Evolutionary conservation across 2,797 vertebrate genomes (phyloP), one percentile per base, ranked within the genome.

Genomic region (Poeciliopsis presidionis): DNA sequence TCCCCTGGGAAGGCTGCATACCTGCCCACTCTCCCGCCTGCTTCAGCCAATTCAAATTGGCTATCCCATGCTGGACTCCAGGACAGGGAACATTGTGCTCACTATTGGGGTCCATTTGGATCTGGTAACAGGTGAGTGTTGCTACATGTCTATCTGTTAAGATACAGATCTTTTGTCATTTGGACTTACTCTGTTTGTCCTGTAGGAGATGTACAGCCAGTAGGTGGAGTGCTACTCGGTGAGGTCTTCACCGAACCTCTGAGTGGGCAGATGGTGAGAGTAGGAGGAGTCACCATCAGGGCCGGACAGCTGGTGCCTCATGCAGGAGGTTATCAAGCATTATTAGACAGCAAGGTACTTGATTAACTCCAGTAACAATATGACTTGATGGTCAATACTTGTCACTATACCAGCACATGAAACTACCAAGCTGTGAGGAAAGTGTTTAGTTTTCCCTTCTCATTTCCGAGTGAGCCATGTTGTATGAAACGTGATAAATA

Each of bases 211-310:
- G 95, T 97, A 30, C 33, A 96, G 80, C 96, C 97, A 72, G 86
- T 98, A 59, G 97, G 97, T n/a, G 97, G 97, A 5, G 89, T 96
- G 2, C 84, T 97, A 41, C 91, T 97, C 14, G 94, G 93, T 0
- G 96, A 98, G 86, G 84, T 93, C 80, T 97, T 97, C 84, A 92
- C 92, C 0, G 97, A 98, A 46, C 96, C 97, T 4, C 92, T 98
- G 85, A 98, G 97, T 67, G 93, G 96, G 57, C 95, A 93, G 74
- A 83, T 80, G 25, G 84, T 87, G 72, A 92, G 77, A 36, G 81
- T 96, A 1, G 95, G 94, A 4, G 97, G 97, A 6, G 94, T 90
- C 83, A 95, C 92, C 28, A 73, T 90, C 9, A 77, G 75, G 53
- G 93, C 93, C 0, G 96, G 93, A 1, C 87, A 88, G 77, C 79